Base-by-base conservation (phyloP, 1,140 invertebrate species). In the Drosophila sturtevanti region DNA sequence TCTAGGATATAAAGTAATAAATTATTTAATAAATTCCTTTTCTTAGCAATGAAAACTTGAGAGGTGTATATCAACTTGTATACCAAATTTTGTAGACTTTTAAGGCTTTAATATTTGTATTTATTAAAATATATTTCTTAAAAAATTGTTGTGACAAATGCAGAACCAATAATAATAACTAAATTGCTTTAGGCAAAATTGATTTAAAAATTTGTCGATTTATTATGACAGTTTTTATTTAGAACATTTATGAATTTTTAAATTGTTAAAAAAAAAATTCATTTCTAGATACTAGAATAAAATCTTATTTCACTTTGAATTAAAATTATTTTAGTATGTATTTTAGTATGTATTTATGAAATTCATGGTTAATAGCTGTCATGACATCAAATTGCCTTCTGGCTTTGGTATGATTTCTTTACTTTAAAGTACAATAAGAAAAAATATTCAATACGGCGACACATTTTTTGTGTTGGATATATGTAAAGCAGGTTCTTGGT, bases 401-500 rank as follows among this genome's bases (percentile, higher is more conserved):
- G 16, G 9, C 11, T 48, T 48, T 48, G 9, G 3, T 21, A 16
- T 48, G 41, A 48, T 18, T 48, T 21, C 16, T 21, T 31, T 31
- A 5, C 41, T 48, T 48, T 21, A 48, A 48, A n/a, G 41, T 11
- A 48, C 41, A 48, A 48, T 48, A 48, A 21, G 9, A 48, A 21
- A 9, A 16, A 21, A 44, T 44, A 14, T 44, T 44, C n/a, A 44
- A 44, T 7, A 44, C 7, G 18, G 7, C 7, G 41, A 44, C 16
- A 11, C 9, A 21, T 18, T 21, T 18, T 21, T 21, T 48, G 16
- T 3, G 10, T 48, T 44, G 9, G 16, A 48, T 48, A 48, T 48
- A 56, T 56, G 54, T 16, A 56, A 56, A 56, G 54, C 22, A 56
- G 31, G 41, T 18, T 3, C 14, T 34, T 34, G 24, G 24, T n/a